Conservation (phyloP, 2,797 vertebrate genomes). For the Trichosurus vulpecula region DNA sequence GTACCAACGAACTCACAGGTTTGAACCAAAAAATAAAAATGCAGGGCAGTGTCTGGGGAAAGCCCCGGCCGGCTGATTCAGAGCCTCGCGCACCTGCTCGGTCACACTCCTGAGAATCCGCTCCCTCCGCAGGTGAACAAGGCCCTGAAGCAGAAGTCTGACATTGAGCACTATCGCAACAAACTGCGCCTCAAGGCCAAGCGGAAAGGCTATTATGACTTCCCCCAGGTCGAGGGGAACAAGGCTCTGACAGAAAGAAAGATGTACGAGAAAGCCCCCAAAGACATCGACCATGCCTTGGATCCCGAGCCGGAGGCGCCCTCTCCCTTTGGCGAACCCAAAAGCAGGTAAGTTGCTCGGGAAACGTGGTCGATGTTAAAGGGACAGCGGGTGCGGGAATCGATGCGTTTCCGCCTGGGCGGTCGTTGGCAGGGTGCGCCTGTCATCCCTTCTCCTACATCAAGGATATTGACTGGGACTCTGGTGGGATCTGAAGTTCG, state of each 20-base stretch:
- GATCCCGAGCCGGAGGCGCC: slow-evolving; percentile 92
- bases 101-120: slow-evolving; percentile 11
- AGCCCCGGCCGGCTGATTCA: not conserved
- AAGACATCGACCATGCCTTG: slow-evolving; percentile 88
- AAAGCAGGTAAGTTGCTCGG: slow-evolving; percentile 90
- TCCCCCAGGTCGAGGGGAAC: slow-evolving; percentile 88
- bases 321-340: slow-evolving; percentile 92
- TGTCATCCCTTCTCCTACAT: not conserved
- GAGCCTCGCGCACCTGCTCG: not conserved
- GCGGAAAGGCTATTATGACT: slow-evolving; percentile 97
- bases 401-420: not conserved
- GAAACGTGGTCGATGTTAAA: not conserved
- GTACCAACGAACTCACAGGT: not conserved
- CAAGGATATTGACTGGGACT: not conserved
- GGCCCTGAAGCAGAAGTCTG: slow-evolving; percentile 98
- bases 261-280: slow-evolving; percentile 88
- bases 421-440: not conserved
- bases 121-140: slow-evolving; percentile 90
- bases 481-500: not conserved
- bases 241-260: slow-evolving; percentile 87
- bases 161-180: slow-evolving; percentile 99
- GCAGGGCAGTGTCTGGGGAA: not conserved
- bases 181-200: slow-evolving; percentile 98
- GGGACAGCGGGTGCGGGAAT: not conserved
- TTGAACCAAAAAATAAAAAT: not conserved